Conservation (phyloP, 2,113 vertebrate genomes). For the Desmodus rotundus region DNA sequence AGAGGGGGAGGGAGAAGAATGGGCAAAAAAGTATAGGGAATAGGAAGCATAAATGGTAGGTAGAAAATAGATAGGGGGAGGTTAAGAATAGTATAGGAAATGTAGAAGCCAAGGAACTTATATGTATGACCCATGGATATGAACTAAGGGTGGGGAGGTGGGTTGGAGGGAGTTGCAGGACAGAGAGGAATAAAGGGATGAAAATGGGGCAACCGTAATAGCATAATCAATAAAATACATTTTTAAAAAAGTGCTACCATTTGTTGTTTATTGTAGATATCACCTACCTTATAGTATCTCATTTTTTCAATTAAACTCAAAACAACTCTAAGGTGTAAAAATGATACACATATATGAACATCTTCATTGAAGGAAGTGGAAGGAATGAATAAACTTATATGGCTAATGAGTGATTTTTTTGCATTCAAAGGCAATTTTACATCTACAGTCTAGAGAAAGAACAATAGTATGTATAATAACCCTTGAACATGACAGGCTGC, state of each 20-base stretch:
- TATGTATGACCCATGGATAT: too few species aligned
- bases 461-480: neutral
- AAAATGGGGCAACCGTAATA: too few species aligned
- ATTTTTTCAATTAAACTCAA: neutral
- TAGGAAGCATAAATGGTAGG: too few species aligned
- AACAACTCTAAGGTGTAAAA: neutral
- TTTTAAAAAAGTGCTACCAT: neutral
- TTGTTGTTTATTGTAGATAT: neutral
- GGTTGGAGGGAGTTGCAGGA: too few species aligned
- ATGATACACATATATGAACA: neutral
- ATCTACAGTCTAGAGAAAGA: neutral
- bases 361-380: neutral
- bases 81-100: too few species aligned
- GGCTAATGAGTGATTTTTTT: neutral
- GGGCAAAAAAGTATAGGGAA: too few species aligned
- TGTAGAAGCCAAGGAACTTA: too few species aligned
- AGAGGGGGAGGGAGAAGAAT: too few species aligned
- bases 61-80: too few species aligned
- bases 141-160: too few species aligned
- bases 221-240: too few species aligned
- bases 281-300: neutral
- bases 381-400: neutral
- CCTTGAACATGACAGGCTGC: neutral
- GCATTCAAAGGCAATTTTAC: neutral
- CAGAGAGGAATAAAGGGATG: too few species aligned